Base-by-base conservation (phyloP, 2,113 vertebrate genomes). In the Speoplatyrhinus poulsoni region DNA sequence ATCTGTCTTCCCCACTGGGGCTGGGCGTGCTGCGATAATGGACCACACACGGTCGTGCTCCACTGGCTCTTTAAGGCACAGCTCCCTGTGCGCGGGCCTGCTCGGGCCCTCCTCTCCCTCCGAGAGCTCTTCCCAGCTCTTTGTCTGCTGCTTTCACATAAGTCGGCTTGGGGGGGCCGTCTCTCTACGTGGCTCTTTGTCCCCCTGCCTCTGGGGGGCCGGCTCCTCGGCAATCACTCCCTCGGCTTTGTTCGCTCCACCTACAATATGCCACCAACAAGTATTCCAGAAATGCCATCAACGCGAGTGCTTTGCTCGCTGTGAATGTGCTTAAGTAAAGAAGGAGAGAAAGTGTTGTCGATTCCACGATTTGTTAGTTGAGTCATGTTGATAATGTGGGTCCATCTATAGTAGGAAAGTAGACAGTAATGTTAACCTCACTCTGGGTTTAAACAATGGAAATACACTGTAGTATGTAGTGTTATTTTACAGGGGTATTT, bases 1-100 rank as follows among this genome's bases (percentile, higher is more conserved):
- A 86, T 88, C 85, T 78, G 72, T 88, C 84, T 85, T 84, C 71
- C 75, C 52, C 81, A 85, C 76, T 47, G 65, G 67, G 67, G 70
- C 79, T 82, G 69, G 86, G 86, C 73, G 81, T 81, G 70, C 19
- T 76, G 83, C 74, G 82, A 90, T 92, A 88, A 89, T 86, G 88
- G 92, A 92, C 91, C 91, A 93, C 92, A 93, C 92, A 93, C 87
- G 86, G 82, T 83, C 49, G 60, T 67, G 79, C 85, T 84, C 54
- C 70, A 75, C 79, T 59, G 67, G 75, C 76, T 83, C 79, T 77
- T 79, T 80, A 81, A 86, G 64, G 72, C 69, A 36, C 0, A 48
- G 65, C 59, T 47, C 66, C 80, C 17, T 17, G 75, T 84, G 80
- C 76, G 58, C 83, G 79, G 81, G 81, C 85, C 67, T 77, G 69